phyloP scores from a whole-genome alignment of 1,140 invertebrate genomes.

The Penaeus vannamei region DNA sequence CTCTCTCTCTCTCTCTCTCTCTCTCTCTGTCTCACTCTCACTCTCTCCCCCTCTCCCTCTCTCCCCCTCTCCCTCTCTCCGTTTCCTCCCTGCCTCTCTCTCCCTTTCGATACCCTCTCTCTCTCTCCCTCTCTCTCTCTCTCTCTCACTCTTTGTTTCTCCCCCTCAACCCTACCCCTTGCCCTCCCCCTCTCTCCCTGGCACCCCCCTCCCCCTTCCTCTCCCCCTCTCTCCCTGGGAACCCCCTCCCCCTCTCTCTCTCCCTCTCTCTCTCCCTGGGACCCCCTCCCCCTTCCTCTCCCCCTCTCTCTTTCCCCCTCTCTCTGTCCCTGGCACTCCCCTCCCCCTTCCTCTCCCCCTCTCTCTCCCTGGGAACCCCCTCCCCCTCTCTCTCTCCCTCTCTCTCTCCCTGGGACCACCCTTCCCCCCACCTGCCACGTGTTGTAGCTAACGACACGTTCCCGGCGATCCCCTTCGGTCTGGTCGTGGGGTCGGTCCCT shows the following conservation, averaged over 20 bases:
- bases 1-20: not conserved
- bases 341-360: not conserved
- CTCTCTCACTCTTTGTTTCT: not conserved
- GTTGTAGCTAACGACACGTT: not conserved
- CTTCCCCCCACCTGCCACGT: not conserved
- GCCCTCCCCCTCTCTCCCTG: not conserved
- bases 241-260: too few species aligned
- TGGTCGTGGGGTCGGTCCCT: too few species aligned
- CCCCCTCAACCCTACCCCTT: not conserved
- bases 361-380: too few species aligned
- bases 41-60: not conserved
- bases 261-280: too few species aligned
- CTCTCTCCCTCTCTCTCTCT: not conserved
- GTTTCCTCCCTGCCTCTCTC: not conserved
- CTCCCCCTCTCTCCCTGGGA: too few species aligned
- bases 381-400: too few species aligned
- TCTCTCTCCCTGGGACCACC: too few species aligned
- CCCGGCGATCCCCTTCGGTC: too few species aligned
- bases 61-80: not conserved
- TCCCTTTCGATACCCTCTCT: not conserved
- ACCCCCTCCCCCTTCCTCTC: too few species aligned
- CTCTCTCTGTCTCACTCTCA: not conserved
- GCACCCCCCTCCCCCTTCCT: too few species aligned
- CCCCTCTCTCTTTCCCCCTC: slow-evolving; percentile 17
- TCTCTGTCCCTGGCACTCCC: slow-evolving; percentile 28